Evolutionary conservation across 2,888 invertebrate species (phyloP).

Genomic region (Hydrotaea cyrtoneurina): DNA sequence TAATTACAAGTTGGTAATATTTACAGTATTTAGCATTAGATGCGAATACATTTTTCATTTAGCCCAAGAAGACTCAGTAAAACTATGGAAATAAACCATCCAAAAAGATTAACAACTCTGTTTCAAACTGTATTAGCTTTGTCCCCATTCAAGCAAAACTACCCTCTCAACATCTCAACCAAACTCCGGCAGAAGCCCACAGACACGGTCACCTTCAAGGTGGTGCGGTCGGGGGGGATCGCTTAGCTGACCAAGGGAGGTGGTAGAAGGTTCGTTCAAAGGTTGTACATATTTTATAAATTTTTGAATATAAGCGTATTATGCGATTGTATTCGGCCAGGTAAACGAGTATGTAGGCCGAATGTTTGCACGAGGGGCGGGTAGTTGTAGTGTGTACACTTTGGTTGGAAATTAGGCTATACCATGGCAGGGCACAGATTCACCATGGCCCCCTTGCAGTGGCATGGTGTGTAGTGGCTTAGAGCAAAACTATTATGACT

Average conservation of each 20-base stretch:
- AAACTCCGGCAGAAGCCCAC: background rate
- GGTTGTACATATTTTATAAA: slow-evolving; percentile 56
- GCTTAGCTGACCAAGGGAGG: background rate
- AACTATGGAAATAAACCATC: slow-evolving; percentile 14
- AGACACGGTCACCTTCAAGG: slow-evolving; percentile 1
- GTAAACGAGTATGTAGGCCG: no score
- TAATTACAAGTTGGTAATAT: slow-evolving; percentile 53
- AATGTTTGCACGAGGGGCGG: background rate
- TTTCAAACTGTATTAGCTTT: slow-evolving; percentile 5
- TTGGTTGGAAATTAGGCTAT: slow-evolving; percentile 3
- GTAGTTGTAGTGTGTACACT: background rate
- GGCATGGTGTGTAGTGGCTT: background rate
- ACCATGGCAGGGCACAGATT: background rate
- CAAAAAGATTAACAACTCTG: slow-evolving; percentile 33
- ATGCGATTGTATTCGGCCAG: background rate
- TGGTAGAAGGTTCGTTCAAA: slow-evolving; percentile 30
- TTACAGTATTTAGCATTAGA: background rate
- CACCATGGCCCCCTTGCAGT: background rate
- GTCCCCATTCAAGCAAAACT: background rate
- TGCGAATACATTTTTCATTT: slow-evolving; percentile 10
- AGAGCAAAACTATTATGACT: slow-evolving; percentile 39
- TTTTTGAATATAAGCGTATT: slow-evolving; percentile 43
- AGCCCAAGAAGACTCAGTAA: slow-evolving; percentile 9
- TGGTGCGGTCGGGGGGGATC: background rate
- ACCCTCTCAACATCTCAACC: background rate